A percentile compares a stretch with the other conserved stretches of the same genome.
Conservation (phyloP, 2,113 vertebrate species). For the Gorilla gorilla region DNA sequence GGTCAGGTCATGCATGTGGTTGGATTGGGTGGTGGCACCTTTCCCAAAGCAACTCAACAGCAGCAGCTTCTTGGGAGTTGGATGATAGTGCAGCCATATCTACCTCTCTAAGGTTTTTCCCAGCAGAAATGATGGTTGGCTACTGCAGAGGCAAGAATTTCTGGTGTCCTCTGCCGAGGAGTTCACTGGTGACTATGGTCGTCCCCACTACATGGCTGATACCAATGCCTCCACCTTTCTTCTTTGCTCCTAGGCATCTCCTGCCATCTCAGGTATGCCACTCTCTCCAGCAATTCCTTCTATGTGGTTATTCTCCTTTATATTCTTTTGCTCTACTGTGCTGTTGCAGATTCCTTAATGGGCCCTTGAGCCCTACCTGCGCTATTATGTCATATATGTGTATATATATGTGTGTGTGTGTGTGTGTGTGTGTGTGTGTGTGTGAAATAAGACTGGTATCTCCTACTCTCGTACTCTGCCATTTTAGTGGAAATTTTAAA, state of each 20-base stretch:
- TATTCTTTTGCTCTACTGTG: too few relatives aligned
- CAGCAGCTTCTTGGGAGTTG: accelerated
- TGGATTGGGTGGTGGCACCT: not conserved
- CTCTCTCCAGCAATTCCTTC: not conserved
- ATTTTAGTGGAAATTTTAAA: not conserved
- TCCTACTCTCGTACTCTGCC: not conserved
- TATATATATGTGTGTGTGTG: too few relatives aligned
- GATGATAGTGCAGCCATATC: not conserved
- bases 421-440: too few relatives aligned
- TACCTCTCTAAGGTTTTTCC: not conserved
- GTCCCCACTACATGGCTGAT: not conserved
- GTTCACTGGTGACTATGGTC: accelerated
- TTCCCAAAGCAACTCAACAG: not conserved
- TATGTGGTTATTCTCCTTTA: not conserved
- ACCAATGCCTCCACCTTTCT: too few relatives aligned
- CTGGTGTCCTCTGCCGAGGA: not conserved
- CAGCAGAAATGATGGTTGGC: not conserved
- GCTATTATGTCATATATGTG: not conserved
- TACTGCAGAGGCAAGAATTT: too few relatives aligned
- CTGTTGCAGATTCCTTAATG: not conserved
- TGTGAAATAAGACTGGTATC: not conserved
- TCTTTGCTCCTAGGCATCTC: accelerated
- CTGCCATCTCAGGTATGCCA: too few relatives aligned
- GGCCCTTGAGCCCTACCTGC: not conserved
- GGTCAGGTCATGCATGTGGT: too few relatives aligned